Evolutionary conservation across 2,888 invertebrate species (phyloP), one percentile per base, ranked within the genome.

Genomic region (Osedax frankpressi): DNA sequence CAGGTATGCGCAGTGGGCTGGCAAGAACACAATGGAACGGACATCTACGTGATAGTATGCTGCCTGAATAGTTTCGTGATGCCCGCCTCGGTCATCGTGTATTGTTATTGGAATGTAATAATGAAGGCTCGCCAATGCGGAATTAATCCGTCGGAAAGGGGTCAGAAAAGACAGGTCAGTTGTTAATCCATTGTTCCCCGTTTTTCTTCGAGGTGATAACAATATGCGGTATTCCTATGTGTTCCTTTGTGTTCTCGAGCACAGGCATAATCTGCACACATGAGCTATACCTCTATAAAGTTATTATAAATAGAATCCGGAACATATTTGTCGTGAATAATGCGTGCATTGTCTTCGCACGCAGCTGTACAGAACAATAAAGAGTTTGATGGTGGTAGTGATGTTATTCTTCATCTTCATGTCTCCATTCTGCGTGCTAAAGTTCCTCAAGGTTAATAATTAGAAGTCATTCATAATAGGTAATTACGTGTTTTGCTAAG

Each of bases 401-500:
- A 30, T 79, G 25, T 79, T 82, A 1, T 84, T 81, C 76, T 83
- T 83, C 74, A 74, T 82, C 29, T 83, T 81, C 73, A 82, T 82
- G 78, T 80, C 84, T 1, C 84, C 84, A 1, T 84, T 83, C 76
- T 82, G 83, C 74, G 76, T 82, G 0, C 82, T 82, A 2, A 84
- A 84, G 73, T 79, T 83, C 0, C 78, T 81, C 63, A 84, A 84
- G 76, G 83, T 82, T 0, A 11, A 6, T n/a, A n/a, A n/a, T n/a
- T n/a, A n/a, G n/a, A n/a, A n/a, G n/a, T n/a, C n/a, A n/a, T n/a
- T n/a, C n/a, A n/a, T n/a, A n/a, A n/a, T n/a, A n/a, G n/a, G n/a
- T n/a, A n/a, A n/a, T n/a, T n/a, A n/a, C n/a, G n/a, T n/a, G n/a
- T n/a, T n/a, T n/a, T n/a, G n/a, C n/a, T n/a, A n/a, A n/a, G n/a